Conservation (phyloP, 2,797 vertebrate genomes). For the Pseudomugil tenellus region DNA sequence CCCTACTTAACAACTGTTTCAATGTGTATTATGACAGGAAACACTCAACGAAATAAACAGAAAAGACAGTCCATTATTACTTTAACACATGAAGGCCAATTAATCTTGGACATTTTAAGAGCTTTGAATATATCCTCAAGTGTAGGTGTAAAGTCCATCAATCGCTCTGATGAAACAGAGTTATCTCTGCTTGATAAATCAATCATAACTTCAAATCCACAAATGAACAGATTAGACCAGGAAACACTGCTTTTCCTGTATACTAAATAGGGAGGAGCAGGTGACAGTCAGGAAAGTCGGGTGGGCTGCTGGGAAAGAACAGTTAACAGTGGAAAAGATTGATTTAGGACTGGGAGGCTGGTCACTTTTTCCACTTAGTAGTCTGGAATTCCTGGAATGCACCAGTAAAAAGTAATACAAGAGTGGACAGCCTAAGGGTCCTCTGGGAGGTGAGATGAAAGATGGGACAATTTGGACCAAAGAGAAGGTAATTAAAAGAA, state of each 20-base stretch:
- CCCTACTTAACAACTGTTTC: too few species aligned
- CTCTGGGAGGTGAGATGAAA: not conserved
- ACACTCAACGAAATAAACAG: not conserved
- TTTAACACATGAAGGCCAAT: not conserved
- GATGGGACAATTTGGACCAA: not conserved
- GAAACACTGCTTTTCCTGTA: too few species aligned
- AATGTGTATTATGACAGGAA: not conserved
- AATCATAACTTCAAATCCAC: too few species aligned
- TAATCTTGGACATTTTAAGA: not conserved
- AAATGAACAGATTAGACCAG: too few species aligned
- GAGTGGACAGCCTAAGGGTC: too few species aligned
- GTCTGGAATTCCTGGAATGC: not conserved
- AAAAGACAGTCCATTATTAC: not conserved
- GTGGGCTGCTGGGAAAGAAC: too few species aligned
- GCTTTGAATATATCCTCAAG: not conserved
- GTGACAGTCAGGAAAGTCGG: too few species aligned
- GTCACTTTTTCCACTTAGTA: too few species aligned
- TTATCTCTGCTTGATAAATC: too few species aligned
- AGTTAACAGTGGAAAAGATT: too few species aligned
- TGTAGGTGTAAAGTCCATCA: not conserved
- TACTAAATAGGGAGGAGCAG: too few species aligned
- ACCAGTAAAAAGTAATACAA: not conserved
- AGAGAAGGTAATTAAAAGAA: not conserved
- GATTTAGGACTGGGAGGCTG: not conserved
- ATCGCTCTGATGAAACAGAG: not conserved